Evolutionary conservation across 2,888 invertebrate genomes (phyloP).

Genomic region (Ennomos fuscantarius): DNA sequence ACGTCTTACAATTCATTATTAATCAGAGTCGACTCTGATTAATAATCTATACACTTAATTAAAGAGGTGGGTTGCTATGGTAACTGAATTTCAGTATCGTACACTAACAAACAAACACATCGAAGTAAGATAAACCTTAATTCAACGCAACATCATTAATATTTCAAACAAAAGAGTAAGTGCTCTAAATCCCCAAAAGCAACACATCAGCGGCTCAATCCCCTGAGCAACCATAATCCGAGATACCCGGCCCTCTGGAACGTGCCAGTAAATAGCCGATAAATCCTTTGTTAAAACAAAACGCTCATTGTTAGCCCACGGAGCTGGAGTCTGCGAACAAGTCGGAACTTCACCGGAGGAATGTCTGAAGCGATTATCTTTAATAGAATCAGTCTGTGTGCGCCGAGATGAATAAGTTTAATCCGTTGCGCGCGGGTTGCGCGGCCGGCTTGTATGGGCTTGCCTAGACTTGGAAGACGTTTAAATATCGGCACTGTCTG

Average conservation of each 20-base stretch:
- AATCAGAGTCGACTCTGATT: no score
- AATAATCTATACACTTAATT: no score
- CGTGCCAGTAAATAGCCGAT: slow-evolving; percentile 46
- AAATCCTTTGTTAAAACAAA: slow-evolving; percentile 49
- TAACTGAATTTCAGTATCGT: no score
- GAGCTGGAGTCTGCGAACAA: slow-evolving; percentile 21
- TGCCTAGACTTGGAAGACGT: slow-evolving; percentile 1
- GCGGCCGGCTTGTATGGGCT: slow-evolving; percentile 25
- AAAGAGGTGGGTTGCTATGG: no score
- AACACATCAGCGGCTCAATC: slow-evolving; percentile 25
- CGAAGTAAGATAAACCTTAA: background rate
- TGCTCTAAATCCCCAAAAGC: slow-evolving; percentile 19
- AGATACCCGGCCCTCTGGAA: slow-evolving; percentile 23
- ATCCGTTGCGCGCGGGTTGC: slow-evolving; percentile 41
- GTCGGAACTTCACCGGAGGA: slow-evolving; percentile 28
- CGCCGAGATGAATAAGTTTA: slow-evolving; percentile 41
- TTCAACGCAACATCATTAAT: background rate
- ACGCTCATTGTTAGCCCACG: slow-evolving; percentile 42
- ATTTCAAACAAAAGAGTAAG: slow-evolving; percentile 1
- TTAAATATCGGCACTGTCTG: background rate
- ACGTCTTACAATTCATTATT: no score
- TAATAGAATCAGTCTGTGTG: slow-evolving; percentile 47
- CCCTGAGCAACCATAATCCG: slow-evolving; percentile 14
- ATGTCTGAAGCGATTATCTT: slow-evolving; percentile 48
- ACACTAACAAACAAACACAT: no score